Evolutionary conservation across 2,113 vertebrate species (phyloP).

Genomic region (Lagenorhynchus albirostris): DNA sequence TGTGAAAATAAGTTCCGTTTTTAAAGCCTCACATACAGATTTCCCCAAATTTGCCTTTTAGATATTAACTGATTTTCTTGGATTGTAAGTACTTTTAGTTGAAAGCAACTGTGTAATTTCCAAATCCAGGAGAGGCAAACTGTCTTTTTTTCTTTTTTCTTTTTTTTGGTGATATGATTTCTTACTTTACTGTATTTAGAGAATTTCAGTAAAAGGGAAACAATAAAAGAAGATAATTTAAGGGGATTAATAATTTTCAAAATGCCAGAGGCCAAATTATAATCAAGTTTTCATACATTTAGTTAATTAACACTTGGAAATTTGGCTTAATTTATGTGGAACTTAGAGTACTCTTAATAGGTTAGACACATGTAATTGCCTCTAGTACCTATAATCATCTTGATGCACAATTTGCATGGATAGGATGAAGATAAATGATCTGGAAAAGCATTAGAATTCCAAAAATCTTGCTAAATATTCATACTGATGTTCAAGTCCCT

Average conservation of each 20-base stretch:
- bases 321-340: slow-evolving; percentile 58
- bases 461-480: slow-evolving; percentile 5
- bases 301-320: slow-evolving; percentile 65
- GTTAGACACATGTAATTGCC: slow-evolving; percentile 60
- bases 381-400: slow-evolving; percentile 65
- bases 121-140: neutral
- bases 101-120: neutral
- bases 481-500: neutral
- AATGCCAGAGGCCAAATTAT: slow-evolving; percentile 61
- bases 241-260: slow-evolving; percentile 56
- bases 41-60: neutral
- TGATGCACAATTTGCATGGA: slow-evolving; percentile 52
- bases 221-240: slow-evolving; percentile 59
- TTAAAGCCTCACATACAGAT: neutral
- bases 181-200: slow-evolving; percentile 3
- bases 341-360: slow-evolving; percentile 60
- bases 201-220: slow-evolving; percentile 35
- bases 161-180: neutral
- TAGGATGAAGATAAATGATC: slow-evolving; percentile 49
- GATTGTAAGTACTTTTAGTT: neutral
- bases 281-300: slow-evolving; percentile 71
- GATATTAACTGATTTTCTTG: neutral
- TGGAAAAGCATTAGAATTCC: slow-evolving; percentile 14
- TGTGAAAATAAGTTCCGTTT: neutral
- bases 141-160: neutral